Conservation (phyloP, 2,888 invertebrate species). For the Drosophila multiciliata region DNA sequence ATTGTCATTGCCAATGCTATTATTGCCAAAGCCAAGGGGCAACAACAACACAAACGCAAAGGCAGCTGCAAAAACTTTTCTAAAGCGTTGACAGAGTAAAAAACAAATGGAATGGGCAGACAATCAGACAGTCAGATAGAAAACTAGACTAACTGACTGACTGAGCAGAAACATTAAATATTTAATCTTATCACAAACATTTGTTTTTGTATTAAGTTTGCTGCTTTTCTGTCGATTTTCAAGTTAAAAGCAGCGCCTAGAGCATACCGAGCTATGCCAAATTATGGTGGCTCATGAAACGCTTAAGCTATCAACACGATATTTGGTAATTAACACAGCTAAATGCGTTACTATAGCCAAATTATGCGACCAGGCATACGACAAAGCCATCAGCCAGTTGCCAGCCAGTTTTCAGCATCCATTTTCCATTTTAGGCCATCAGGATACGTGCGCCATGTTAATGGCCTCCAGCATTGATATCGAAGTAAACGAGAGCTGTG, state of each 20-base stretch:
- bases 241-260: conserved; percentile 48
- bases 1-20: conserved; percentile 50
- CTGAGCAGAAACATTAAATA: conserved; percentile 65
- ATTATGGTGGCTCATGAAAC: conserved; percentile 66
- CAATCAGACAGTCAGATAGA: conserved; percentile 19
- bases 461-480: conserved; percentile 49
- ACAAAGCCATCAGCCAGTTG: conserved; percentile 24
- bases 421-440: conserved; percentile 22
- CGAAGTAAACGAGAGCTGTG: not conserved
- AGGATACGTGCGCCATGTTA: conserved; percentile 60
- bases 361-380: conserved; percentile 51
- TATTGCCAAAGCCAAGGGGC: conserved; percentile 38
- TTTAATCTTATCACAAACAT: conserved; percentile 71
- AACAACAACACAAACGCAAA: conserved; percentile 38
- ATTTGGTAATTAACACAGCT: conserved; percentile 76
- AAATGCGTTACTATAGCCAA: conserved; percentile 66
- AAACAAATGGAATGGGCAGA: conserved; percentile 24
- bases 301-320: conserved; percentile 78
- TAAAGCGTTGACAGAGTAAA: conserved; percentile 63
- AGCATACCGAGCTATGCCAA: conserved; percentile 53
- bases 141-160: conserved; percentile 23
- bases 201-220: conserved; percentile 15
- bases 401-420: conserved; percentile 15
- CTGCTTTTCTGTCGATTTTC: conserved; percentile 11
- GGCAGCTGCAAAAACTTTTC: conserved; percentile 54